Evolutionary conservation across 2,797 vertebrate species (phyloP).

Genomic region (Pagetopsis macropterus): DNA sequence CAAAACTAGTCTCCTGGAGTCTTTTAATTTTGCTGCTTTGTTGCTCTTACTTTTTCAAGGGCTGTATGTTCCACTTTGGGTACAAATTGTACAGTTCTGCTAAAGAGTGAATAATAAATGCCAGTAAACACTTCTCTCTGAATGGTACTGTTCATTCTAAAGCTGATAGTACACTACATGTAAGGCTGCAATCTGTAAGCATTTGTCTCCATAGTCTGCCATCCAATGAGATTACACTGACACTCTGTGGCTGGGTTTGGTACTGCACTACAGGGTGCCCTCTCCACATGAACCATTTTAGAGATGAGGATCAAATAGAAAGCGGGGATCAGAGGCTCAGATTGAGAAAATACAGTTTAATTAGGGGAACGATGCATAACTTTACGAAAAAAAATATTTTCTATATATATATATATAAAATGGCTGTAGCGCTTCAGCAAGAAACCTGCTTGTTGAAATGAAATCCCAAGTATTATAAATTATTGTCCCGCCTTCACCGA

Average conservation of each 20-base stretch:
- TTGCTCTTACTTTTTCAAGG: conserved; percentile 92
- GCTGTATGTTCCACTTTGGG: conserved; percentile 91
- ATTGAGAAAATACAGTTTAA: conserved; percentile 64
- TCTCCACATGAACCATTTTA: background rate
- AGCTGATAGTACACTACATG: background rate
- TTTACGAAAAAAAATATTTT: conserved; percentile 38
- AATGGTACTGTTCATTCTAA: conserved; percentile 32
- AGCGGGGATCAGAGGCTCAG: conserved; percentile 7
- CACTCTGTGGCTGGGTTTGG: conserved; percentile 50
- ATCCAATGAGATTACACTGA: conserved; percentile 30
- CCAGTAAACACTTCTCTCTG: conserved; percentile 79
- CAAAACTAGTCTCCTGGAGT: conserved; percentile 92
- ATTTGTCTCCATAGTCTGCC: background rate
- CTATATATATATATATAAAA: background rate
- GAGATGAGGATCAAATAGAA: background rate
- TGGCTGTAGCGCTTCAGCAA: conserved; percentile 22
- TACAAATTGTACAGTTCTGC: conserved; percentile 91
- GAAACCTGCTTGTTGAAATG: conserved; percentile 32
- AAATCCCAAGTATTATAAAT: conserved; percentile 7
- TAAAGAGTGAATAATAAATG: conserved; percentile 87
- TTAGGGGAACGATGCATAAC: conserved; percentile 46
- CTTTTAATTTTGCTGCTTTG: conserved; percentile 93
- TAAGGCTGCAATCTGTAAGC: background rate
- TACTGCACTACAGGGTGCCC: conserved; percentile 31
- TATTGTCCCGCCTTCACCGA: background rate